A percentile compares a stretch with the other conserved stretches of the same genome.
Evolutionary conservation across 2,888 invertebrate species (phyloP).

Genomic region (Prosapia bicincta): DNA sequence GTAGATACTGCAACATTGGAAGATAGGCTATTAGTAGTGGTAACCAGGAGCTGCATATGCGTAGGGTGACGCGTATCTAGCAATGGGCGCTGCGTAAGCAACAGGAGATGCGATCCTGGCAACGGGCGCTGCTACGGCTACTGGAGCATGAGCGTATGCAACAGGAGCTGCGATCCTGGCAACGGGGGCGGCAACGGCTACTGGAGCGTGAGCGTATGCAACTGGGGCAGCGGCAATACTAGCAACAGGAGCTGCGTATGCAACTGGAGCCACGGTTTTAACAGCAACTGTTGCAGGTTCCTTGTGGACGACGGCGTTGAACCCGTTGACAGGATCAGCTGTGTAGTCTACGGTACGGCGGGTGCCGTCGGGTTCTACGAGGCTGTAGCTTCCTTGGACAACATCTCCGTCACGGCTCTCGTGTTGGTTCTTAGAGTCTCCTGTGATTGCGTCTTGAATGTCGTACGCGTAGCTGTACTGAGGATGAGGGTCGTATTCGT

Average conservation of each 20-base stretch:
- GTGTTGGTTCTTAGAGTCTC: conserved; percentile 36
- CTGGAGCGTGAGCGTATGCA: conserved; percentile 38
- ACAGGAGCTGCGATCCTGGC: conserved; percentile 18
- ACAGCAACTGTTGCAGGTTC: conserved; percentile 41
- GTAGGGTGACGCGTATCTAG: conserved; percentile 6
- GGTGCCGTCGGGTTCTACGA: conserved; percentile 35
- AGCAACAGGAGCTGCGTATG: conserved; percentile 39
- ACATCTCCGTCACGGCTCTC: conserved; percentile 34
- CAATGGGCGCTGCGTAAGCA: conserved; percentile 22
- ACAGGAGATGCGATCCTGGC: conserved; percentile 25
- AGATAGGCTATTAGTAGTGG: background rate
- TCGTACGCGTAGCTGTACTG: conserved; percentile 36
- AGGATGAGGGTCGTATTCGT: conserved; percentile 34
- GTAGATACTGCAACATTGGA: too few relatives aligned
- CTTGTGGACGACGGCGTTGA: conserved; percentile 41
- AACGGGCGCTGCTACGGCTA: conserved; percentile 6
- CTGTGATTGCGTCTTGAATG: conserved; percentile 35
- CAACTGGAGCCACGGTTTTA: conserved; percentile 32
- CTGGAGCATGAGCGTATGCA: conserved; percentile 19
- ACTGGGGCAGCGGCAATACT: conserved; percentile 44
- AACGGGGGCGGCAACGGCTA: conserved; percentile 26
- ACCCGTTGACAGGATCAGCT: conserved; percentile 43
- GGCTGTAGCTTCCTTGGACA: conserved; percentile 35
- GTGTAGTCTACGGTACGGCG: conserved; percentile 37
- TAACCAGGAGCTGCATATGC: background rate